These are phyloP conservation scores for Nothocercus julius DNA, from an alignment of 2,113 vertebrate species.

Conservation along the genomic window DNA sequence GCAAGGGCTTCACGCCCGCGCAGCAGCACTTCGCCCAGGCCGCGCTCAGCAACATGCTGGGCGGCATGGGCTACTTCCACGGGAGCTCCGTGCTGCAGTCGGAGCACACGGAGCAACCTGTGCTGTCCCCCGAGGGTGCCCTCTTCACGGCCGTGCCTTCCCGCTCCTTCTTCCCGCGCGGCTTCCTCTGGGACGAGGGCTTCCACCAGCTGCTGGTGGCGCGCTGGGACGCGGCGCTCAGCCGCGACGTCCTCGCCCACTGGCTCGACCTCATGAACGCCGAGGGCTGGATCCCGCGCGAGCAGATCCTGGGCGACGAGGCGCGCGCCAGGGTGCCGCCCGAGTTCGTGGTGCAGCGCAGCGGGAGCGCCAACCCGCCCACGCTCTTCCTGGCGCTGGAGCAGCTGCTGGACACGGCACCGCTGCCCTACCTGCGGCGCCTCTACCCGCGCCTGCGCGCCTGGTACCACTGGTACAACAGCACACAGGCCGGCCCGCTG, in stretches of 20 bases:
- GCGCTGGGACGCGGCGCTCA: conserved; percentile 87
- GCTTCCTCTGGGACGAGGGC: conserved; percentile 97
- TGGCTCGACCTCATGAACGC: conserved; percentile 94
- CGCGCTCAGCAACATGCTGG: conserved; percentile 90
- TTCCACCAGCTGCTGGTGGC: conserved; percentile 92
- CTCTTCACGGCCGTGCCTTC: conserved; percentile 93
- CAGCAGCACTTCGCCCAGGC: conserved; percentile 85
- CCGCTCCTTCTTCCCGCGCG: conserved; percentile 94
- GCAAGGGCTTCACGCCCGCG: conserved; percentile 75
- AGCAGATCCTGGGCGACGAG: conserved; percentile 93
- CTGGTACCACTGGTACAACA: conserved; percentile 93
- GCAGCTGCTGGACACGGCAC: conserved; percentile 44
- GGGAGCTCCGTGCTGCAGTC: conserved; percentile 88
- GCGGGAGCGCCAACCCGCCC: conserved; percentile 87
- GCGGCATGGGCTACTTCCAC: conserved; percentile 91
- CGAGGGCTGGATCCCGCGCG: conserved; percentile 95
- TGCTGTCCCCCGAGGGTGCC: conserved; percentile 74
- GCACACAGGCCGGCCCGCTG: conserved; percentile 84
- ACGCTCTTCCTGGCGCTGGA: conserved; percentile 84
- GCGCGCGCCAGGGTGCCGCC: conserved; percentile 90
- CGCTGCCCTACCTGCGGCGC: conserved; percentile 79
- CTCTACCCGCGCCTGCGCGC: conserved; percentile 86
- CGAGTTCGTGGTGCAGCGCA: conserved; percentile 86
- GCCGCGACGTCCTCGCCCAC: conserved; percentile 85
- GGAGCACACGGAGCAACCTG: conserved; percentile 69